Conservation (phyloP, 2,113 vertebrate species). For the Gasterosteus nipponicus region DNA sequence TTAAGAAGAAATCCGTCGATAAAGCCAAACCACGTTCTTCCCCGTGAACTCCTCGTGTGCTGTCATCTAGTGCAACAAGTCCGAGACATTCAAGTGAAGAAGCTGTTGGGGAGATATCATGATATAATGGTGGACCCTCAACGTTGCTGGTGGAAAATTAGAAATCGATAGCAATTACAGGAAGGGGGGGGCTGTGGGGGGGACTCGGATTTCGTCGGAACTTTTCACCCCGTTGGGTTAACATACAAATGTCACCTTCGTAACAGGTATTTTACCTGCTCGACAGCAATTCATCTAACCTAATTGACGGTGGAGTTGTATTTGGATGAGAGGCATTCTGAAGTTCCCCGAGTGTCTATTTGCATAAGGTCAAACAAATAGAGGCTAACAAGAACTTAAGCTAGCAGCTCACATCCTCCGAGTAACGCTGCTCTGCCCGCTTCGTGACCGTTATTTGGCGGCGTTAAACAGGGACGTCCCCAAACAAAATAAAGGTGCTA, state of each 20-base stretch:
- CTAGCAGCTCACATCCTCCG: constrained; percentile 56
- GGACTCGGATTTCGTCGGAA: neutral
- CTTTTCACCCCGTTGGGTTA: constrained; percentile 28
- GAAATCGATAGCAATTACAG: neutral
- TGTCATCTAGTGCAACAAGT: neutral
- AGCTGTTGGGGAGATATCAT: neutral
- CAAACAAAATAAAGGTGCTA: neutral
- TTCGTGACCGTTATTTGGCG: constrained; percentile 71
- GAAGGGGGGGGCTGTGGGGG: neutral
- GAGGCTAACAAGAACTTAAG: constrained; percentile 69
- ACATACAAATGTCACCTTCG: constrained; percentile 1
- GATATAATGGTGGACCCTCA: neutral
- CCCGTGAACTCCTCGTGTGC: neutral
- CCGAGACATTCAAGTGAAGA: neutral
- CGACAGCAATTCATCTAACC: neutral
- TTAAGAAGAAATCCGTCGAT: neutral
- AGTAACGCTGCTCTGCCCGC: constrained; percentile 8
- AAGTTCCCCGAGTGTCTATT: neutral
- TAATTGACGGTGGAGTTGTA: neutral
- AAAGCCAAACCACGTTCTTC: neutral
- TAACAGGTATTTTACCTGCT: too few relatives aligned
- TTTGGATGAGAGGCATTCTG: neutral
- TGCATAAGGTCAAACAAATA: constrained; percentile 23
- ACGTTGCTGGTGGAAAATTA: neutral
- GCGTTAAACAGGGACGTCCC: neutral